phyloP scores from a whole-genome alignment of 2,113 vertebrate genomes.

The Microcebus murinus region DNA sequence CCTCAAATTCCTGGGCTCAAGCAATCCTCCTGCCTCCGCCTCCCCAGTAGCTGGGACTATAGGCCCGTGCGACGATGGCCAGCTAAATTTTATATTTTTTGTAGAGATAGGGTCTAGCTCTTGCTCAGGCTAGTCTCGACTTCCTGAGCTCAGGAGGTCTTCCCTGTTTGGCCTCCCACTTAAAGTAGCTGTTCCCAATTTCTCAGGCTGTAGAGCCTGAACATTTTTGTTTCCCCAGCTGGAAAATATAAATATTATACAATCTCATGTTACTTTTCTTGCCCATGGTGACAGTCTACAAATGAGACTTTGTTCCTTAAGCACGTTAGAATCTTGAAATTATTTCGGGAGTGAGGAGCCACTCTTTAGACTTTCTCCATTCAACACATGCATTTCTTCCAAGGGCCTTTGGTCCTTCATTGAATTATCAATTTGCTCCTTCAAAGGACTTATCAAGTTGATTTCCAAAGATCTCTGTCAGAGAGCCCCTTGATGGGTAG shows the following conservation, averaged over 20 bases:
- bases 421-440: neutral
- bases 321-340: neutral
- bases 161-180: neutral
- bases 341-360: neutral
- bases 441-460: neutral
- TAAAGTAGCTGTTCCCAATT: neutral
- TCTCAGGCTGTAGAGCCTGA: neutral
- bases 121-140: too few species aligned
- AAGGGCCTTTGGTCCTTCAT: neutral
- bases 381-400: neutral
- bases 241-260: neutral
- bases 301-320: neutral
- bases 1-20: too few species aligned
- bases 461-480: conserved; percentile 6
- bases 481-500: neutral
- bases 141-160: too few species aligned
- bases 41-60: too few species aligned
- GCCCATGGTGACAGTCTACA: neutral
- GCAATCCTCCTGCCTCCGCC: too few species aligned
- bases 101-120: too few species aligned
- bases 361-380: neutral
- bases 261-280: neutral
- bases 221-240: neutral
- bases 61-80: too few species aligned
- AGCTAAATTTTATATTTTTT: too few species aligned